A percentile compares a stretch with the other conserved stretches of the same genome.
Conservation (phyloP, 2,888 invertebrate species). For the Scelioninae gen. 2 region DNA sequence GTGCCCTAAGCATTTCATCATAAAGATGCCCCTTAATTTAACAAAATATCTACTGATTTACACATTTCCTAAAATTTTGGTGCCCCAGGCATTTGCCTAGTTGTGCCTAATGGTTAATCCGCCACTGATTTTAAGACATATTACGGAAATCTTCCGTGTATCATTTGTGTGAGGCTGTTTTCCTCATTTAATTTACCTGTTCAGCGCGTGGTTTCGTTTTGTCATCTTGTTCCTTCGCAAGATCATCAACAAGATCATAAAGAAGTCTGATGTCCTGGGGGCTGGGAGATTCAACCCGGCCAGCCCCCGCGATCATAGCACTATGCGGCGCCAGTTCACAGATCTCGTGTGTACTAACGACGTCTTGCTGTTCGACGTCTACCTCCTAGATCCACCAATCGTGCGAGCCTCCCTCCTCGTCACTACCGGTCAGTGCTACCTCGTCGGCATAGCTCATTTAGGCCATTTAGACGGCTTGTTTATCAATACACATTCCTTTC, state of each 20-base stretch:
- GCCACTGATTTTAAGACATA: too few species aligned
- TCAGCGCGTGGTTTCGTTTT: conserved; percentile 67
- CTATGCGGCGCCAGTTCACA: conserved; percentile 74
- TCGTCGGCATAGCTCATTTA: conserved; percentile 74
- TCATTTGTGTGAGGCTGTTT: too few species aligned
- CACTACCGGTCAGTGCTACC: conserved; percentile 68
- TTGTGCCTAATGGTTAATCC: too few species aligned
- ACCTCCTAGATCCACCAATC: conserved; percentile 63
- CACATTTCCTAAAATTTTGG: too few species aligned
- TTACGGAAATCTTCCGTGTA: too few species aligned
- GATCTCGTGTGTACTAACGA: conserved; percentile 59
- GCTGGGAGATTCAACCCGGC: conserved; percentile 72
- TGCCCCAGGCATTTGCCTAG: too few species aligned
- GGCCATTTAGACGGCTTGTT: conserved; percentile 63
- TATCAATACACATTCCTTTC: conserved; percentile 15
- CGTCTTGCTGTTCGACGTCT: conserved; percentile 61
- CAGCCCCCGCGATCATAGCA: conserved; percentile 73
- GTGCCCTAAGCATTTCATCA: too few species aligned
- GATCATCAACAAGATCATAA: conserved; percentile 73
- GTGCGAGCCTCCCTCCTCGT: conserved; percentile 66
- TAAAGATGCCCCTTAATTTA: too few species aligned
- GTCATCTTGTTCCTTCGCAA: conserved; percentile 71
- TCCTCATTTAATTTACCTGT: too few species aligned
- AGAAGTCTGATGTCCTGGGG: conserved; percentile 74
- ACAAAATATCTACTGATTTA: too few species aligned